Evolutionary conservation across 2,113 vertebrate genomes (phyloP).

Genomic region (Diphyllodes magnificus): DNA sequence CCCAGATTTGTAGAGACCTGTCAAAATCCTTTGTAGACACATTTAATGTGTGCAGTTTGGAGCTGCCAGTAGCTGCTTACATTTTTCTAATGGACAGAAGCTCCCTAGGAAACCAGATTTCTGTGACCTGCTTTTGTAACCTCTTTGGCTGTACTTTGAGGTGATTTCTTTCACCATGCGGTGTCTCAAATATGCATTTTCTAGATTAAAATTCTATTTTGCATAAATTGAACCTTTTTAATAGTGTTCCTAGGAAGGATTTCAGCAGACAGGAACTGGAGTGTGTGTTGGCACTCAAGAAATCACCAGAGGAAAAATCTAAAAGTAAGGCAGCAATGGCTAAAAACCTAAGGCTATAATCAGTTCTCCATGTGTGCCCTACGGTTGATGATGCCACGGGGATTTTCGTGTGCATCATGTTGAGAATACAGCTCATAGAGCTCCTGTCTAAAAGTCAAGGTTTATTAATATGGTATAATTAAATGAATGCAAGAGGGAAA

Average conservation of each 20-base stretch:
- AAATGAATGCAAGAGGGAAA: slow-evolving; percentile 3
- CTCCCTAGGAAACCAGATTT: neutral
- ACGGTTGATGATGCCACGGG: neutral
- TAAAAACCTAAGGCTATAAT: neutral
- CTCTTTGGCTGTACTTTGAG: neutral
- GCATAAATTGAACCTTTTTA: neutral
- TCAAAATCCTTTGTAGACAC: neutral
- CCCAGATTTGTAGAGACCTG: neutral
- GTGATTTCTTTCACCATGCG: neutral
- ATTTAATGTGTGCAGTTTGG: neutral
- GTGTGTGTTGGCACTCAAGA: neutral
- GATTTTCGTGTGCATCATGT: neutral
- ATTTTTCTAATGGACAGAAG: neutral
- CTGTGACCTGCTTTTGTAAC: neutral
- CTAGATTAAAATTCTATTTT: slow-evolving; percentile 14
- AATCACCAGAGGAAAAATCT: neutral
- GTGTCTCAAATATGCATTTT: neutral
- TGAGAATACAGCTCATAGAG: neutral
- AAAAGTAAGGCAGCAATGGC: neutral
- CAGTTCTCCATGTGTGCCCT: neutral
- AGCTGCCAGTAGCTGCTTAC: neutral
- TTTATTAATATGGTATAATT: slow-evolving; percentile 42
- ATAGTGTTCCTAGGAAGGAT: neutral
- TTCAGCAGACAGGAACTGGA: neutral
- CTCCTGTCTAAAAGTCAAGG: slow-evolving; percentile 8